Evolutionary conservation across 2,797 vertebrate species (phyloP), one percentile per base, ranked within the genome.

Genomic region (Labeo calbasu): DNA sequence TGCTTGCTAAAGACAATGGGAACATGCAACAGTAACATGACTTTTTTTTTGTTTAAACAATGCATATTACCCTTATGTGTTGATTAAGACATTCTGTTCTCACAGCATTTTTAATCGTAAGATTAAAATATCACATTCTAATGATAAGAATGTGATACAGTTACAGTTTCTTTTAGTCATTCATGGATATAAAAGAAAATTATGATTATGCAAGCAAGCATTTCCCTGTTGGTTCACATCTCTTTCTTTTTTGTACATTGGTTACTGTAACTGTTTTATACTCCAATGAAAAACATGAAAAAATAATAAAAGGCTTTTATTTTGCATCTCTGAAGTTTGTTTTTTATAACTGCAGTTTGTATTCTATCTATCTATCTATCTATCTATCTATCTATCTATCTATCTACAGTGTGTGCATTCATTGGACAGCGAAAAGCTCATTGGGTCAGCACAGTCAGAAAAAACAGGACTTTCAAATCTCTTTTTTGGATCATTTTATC

Each of bases 181-280:
- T 78, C 46, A 59, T 78, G 57, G 55, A 84, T 88, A 90, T 86
- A 88, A 68, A 88, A 86, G 55, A 90, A 84, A 89, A 57, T 86
- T 51, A 59, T 83, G 53, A 88, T 89, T 89, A 89, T 91, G 88
- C 88, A 91, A 88, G 79, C 73, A 72, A 84, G 77, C 70, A 59
- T 69, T 88, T 89, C 69, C 86, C 40, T 72, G 57, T 69, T 77
- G 40, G 61, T 65, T 69, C 70, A 51, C 78, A 53, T 89, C 86
- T 90, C 77, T 93, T 94, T 94, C 89, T 88, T 89, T 40, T 94
- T 92, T 94, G 93, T 94, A 93, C 84, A 90, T 94, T 92, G 90
- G 87, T 93, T 91, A 92, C 92, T 91, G 84, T 93, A 93, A 80
- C 87, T 93, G 90, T 95, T 95, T 96, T 95, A 92, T 95, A 95